phyloP scores from a whole-genome alignment of 2,797 vertebrate genomes.

The Parambassis ranga region DNA sequence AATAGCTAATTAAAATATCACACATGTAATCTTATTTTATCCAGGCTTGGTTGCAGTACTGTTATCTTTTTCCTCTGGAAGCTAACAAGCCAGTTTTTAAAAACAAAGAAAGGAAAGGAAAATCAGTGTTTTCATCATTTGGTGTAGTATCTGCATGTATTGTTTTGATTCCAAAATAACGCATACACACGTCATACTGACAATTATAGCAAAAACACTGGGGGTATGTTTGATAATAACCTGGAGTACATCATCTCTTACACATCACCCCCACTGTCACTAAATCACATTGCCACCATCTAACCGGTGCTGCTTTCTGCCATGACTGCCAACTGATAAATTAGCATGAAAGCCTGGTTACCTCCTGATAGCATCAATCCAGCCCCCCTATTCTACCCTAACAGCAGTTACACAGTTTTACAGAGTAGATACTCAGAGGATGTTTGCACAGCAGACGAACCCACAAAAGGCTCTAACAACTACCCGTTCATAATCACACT shows the following conservation, averaged over 20 bases:
- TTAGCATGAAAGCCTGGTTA: slow-evolving; percentile 25
- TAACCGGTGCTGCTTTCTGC: slow-evolving; percentile 6
- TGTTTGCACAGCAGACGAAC: slow-evolving; percentile 51
- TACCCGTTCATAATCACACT: slow-evolving; percentile 60
- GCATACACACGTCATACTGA: background rate
- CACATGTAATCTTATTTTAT: background rate
- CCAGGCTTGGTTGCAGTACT: background rate
- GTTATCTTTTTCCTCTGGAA: background rate
- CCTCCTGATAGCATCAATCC: slow-evolving; percentile 29
- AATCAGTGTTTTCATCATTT: background rate
- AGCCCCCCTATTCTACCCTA: background rate
- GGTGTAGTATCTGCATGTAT: background rate
- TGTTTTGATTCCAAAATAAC: background rate
- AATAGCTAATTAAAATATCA: background rate
- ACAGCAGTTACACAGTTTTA: slow-evolving; percentile 18
- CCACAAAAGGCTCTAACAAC: slow-evolving; percentile 63
- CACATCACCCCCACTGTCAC: background rate
- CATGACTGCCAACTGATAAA: slow-evolving; percentile 22
- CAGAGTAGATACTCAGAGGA: slow-evolving; percentile 32
- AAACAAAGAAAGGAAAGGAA: background rate
- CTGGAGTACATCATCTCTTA: background rate
- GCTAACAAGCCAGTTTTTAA: background rate
- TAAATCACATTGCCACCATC: background rate
- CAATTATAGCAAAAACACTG: background rate
- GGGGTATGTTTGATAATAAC: background rate